phyloP scores from a whole-genome alignment of 1,140 invertebrate genomes.

The Papilio aristodemus region DNA sequence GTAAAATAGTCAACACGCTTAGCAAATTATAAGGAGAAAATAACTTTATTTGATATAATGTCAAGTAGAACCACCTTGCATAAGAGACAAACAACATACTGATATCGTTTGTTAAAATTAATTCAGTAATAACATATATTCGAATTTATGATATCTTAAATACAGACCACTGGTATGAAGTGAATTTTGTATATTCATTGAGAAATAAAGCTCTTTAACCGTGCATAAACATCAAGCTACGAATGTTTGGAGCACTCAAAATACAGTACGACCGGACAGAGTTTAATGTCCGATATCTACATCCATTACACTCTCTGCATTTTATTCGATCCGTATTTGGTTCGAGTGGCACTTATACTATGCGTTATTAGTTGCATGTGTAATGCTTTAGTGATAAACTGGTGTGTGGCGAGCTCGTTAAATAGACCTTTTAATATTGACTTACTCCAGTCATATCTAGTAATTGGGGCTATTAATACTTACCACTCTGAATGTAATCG shows the following conservation, averaged over 20 bases:
- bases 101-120: background rate
- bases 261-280: constrained; percentile 44
- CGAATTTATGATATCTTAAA: background rate
- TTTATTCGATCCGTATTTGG: constrained; percentile 53
- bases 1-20: too few relatives aligned
- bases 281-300: constrained; percentile 58
- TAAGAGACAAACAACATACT: too few relatives aligned
- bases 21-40: too few relatives aligned
- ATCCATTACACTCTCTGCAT: constrained; percentile 49
- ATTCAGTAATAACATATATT: background rate
- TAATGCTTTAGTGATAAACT: constrained; percentile 58
- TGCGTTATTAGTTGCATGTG: constrained; percentile 55
- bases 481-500: constrained; percentile 14
- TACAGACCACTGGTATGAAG: background rate
- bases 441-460: constrained; percentile 25
- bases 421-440: constrained; percentile 35
- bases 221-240: constrained; percentile 15
- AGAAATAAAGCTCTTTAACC: constrained; percentile 9
- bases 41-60: too few relatives aligned
- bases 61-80: too few relatives aligned
- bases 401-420: constrained; percentile 55
- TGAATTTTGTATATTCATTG: background rate
- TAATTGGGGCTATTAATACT: constrained; percentile 26
- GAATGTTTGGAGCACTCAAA: constrained; percentile 56
- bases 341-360: constrained; percentile 55